phyloP scores from a whole-genome alignment of 2,888 invertebrate species.

The Cyclophora punctaria region DNA sequence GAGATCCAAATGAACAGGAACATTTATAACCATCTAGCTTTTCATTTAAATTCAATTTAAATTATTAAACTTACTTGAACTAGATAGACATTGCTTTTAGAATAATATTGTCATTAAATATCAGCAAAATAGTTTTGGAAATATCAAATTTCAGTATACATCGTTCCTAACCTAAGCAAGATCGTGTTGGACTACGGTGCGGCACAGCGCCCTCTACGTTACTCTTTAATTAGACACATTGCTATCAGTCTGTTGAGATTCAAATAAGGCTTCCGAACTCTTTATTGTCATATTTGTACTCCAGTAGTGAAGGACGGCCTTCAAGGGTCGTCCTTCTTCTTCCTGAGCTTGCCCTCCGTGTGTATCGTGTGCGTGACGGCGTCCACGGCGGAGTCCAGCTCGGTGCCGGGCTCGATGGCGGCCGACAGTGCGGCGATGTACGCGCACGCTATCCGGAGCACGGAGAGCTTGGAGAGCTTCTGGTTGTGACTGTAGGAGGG shows the following conservation, averaged over 20 bases:
- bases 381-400: slow-evolving; percentile 86
- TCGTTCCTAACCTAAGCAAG: slow-evolving; percentile 1
- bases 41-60: no score
- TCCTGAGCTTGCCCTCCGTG: slow-evolving; percentile 90
- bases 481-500: slow-evolving; percentile 95
- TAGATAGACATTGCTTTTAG: no score
- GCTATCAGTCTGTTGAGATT: slow-evolving; percentile 23
- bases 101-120: slow-evolving; percentile 1
- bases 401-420: slow-evolving; percentile 79
- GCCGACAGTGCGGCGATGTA: slow-evolving; percentile 93
- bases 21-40: neutral
- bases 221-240: slow-evolving; percentile 12
- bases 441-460: slow-evolving; percentile 93
- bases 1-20: slow-evolving; percentile 28
- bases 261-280: slow-evolving; percentile 11
- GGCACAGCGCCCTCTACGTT: no score
- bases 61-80: no score
- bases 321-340: slow-evolving; percentile 85
- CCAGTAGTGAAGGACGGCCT: slow-evolving; percentile 40
- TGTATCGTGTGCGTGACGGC: slow-evolving; percentile 93
- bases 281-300: slow-evolving; percentile 65
- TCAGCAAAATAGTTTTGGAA: neutral
- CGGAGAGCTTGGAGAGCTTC: slow-evolving; percentile 94
- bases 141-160: neutral
- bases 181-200: neutral